Percentiles rank a stretch among this genome's conserved stretches.
Conservation (phyloP, 2,888 invertebrate species). For the Coleophora deauratella region DNA sequence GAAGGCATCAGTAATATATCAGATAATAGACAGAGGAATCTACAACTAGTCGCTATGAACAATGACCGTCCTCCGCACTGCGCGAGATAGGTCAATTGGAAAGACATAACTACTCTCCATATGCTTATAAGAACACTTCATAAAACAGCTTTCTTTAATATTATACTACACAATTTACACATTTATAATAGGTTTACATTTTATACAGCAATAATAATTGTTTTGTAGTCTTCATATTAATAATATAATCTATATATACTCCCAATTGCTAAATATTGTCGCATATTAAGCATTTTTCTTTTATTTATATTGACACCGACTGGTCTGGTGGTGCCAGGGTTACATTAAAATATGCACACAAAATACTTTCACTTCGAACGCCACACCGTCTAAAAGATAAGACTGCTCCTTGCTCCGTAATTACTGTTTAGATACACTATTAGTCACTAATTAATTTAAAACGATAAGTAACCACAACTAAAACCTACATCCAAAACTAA, state of each 20-base stretch:
- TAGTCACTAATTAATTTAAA: slow-evolving; percentile 30
- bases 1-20: slow-evolving; percentile 12
- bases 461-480: slow-evolving; percentile 46
- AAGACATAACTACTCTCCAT: slow-evolving; percentile 45
- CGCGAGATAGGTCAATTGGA: slow-evolving; percentile 25
- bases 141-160: slow-evolving; percentile 63
- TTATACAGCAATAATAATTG: slow-evolving; percentile 71
- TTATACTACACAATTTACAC: slow-evolving; percentile 73
- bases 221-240: slow-evolving; percentile 64
- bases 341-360: slow-evolving; percentile 41
- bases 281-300: slow-evolving; percentile 60
- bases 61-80: slow-evolving; percentile 22
- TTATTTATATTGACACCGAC: slow-evolving; percentile 43
- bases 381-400: slow-evolving; percentile 23
- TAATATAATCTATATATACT: slow-evolving; percentile 68
- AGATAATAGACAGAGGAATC: slow-evolving; percentile 6
- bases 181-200: slow-evolving; percentile 69
- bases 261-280: slow-evolving; percentile 72
- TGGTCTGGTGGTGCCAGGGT: slow-evolving; percentile 45
- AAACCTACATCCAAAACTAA: slow-evolving; percentile 47
- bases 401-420: slow-evolving; percentile 34
- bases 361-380: slow-evolving; percentile 33
- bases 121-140: slow-evolving; percentile 72
- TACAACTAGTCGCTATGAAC: slow-evolving; percentile 23
- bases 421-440: slow-evolving; percentile 39